Conservation (phyloP, 2,797 vertebrate genomes). For the Tolypeutes matacus region DNA sequence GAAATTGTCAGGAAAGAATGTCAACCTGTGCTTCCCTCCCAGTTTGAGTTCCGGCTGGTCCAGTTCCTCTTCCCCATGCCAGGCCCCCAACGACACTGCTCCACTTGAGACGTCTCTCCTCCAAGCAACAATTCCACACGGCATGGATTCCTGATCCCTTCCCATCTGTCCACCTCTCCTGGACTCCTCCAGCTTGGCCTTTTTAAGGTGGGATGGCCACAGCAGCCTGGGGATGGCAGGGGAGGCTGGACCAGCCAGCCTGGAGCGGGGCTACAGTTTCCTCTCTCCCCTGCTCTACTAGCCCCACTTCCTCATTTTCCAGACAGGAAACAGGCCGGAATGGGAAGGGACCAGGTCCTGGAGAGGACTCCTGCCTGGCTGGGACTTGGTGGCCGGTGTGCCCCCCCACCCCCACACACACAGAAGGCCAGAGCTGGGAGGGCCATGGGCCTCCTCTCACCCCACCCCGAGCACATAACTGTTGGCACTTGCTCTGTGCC, state of each 20-base stretch:
- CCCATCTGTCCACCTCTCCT: background rate
- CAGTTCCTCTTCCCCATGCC: background rate
- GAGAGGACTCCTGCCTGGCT: background rate
- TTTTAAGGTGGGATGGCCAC: background rate
- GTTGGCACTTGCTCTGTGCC: background rate
- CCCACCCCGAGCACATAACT: background rate
- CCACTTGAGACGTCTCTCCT: background rate
- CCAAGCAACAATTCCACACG: background rate
- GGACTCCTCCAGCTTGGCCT: background rate
- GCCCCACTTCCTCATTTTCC: background rate
- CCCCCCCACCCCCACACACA: rapidly evolving
- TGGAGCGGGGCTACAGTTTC: background rate
- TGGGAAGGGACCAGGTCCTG: background rate
- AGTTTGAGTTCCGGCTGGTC: background rate
- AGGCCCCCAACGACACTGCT: background rate
- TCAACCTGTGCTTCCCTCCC: background rate
- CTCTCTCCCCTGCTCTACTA: background rate
- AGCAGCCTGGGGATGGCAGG: background rate
- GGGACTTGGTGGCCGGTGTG: background rate
- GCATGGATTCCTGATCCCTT: background rate
- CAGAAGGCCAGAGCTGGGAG: background rate
- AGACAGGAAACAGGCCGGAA: background rate
- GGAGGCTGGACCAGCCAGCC: background rate
- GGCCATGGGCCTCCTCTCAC: background rate
- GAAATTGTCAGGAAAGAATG: background rate